phyloP scores from a whole-genome alignment of 2,888 invertebrate genomes.

The Drosophila barbarae region DNA sequence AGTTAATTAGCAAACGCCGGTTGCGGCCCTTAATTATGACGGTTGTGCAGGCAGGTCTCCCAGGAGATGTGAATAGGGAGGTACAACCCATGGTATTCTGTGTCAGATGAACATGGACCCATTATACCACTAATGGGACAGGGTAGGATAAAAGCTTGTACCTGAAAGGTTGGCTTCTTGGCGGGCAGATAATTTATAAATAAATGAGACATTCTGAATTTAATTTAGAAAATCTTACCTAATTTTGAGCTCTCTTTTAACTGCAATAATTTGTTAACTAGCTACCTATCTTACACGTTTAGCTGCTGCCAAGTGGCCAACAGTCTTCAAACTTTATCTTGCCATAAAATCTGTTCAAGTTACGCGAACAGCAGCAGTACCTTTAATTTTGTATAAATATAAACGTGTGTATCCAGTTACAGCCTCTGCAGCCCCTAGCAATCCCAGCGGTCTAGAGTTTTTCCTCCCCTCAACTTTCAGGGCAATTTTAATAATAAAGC shows the following conservation, averaged over 20 bases:
- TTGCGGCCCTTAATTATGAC: conserved; percentile 30
- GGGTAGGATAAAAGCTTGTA: neutral
- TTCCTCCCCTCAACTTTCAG: conserved; percentile 26
- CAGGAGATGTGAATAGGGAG: neutral
- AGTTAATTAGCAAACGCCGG: conserved; percentile 52
- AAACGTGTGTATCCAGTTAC: conserved; percentile 24
- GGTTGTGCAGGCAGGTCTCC: conserved; percentile 13
- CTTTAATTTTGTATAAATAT: conserved; percentile 17
- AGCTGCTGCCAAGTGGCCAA: conserved; percentile 2
- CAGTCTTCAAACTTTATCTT: neutral
- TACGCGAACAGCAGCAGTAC: conserved; percentile 4
- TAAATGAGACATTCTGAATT: neutral
- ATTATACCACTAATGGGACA: neutral
- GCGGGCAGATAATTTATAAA: neutral
- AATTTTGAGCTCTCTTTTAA: neutral
- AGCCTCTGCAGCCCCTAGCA: conserved; percentile 4
- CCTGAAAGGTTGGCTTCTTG: neutral
- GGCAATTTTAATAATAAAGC: conserved; percentile 45
- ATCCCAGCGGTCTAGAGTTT: conserved; percentile 26
- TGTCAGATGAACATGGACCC: neutral
- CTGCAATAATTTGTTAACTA: neutral
- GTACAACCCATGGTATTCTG: neutral
- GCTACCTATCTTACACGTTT: neutral
- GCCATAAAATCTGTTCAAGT: conserved; percentile 21
- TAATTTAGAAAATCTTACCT: neutral